Evolutionary conservation across 2,888 invertebrate species (phyloP).

Genomic region (Darwinula stevensoni): DNA sequence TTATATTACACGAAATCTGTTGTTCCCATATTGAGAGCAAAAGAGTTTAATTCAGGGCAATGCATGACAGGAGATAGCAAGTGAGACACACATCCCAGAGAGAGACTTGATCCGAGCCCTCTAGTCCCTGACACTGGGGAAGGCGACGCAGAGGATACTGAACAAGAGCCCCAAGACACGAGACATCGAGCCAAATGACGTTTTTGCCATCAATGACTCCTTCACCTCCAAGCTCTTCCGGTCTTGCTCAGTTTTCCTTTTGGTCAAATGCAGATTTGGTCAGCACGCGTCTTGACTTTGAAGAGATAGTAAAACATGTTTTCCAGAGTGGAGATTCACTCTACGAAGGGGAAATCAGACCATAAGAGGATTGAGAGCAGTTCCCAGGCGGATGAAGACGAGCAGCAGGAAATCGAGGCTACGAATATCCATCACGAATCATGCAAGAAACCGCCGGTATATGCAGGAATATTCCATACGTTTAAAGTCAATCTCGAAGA

Average conservation of each 20-base stretch:
- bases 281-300: neutral
- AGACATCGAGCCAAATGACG: conserved; percentile 75
- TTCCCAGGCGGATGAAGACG: conserved; percentile 90
- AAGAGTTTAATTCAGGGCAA: no score
- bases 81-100: conserved; percentile 95
- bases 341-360: conserved; percentile 87
- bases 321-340: conserved; percentile 61
- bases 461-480: conserved; percentile 12
- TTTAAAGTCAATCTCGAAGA: no score
- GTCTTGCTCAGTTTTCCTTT: no score
- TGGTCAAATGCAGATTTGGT: conserved; percentile 9
- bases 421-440: conserved; percentile 99
- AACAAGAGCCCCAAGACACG: conserved; percentile 84
- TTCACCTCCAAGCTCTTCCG: conserved; percentile 91
- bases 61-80: conserved; percentile 51
- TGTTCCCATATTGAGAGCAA: no score
- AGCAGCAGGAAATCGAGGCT: conserved; percentile 97
- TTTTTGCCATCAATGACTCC: conserved; percentile 85
- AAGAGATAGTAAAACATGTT: conserved; percentile 3
- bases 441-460: conserved; percentile 64
- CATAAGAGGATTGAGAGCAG: conserved; percentile 96
- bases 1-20: neutral
- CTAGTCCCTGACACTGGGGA: conserved; percentile 92
- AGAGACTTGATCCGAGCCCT: conserved; percentile 80
- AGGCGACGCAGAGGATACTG: conserved; percentile 75